These are phyloP conservation scores for Anisognathus igniventris DNA, from an alignment of 2,797 vertebrate species.

Conservation along the genomic window DNA sequence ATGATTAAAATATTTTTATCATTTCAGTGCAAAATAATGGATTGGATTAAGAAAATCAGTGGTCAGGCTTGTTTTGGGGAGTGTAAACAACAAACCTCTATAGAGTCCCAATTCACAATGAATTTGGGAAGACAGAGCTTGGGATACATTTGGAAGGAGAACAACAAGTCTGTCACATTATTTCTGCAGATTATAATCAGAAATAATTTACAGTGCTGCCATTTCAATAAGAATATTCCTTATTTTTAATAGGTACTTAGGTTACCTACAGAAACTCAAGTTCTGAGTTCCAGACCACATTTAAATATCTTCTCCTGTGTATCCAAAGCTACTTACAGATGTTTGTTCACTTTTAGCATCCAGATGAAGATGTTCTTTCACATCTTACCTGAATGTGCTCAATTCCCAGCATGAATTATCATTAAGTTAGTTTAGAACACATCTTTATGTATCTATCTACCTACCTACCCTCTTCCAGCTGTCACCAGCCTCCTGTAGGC, in stretches of 20 bases:
- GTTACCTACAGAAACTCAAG: background rate
- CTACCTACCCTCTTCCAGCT: constrained; percentile 14
- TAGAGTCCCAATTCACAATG: background rate
- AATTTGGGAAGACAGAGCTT: background rate
- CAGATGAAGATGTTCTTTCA: background rate
- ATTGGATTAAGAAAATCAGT: background rate
- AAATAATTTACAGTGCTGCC: background rate
- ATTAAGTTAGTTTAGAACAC: background rate
- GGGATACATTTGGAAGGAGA: background rate
- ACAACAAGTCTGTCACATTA: background rate
- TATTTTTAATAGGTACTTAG: background rate
- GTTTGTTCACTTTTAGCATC: background rate
- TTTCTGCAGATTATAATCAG: background rate
- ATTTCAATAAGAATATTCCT: background rate
- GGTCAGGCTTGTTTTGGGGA: background rate
- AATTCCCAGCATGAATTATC: background rate
- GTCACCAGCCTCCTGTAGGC: background rate
- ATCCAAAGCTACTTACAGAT: background rate
- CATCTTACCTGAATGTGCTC: background rate
- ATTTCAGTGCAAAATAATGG: no score
- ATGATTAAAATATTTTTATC: background rate
- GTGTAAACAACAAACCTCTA: background rate
- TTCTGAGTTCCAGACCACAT: background rate
- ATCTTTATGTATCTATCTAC: background rate
- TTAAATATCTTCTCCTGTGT: background rate